Evolutionary conservation across 1,140 invertebrate species (phyloP).

Genomic region (Eriosoma lanigerum): DNA sequence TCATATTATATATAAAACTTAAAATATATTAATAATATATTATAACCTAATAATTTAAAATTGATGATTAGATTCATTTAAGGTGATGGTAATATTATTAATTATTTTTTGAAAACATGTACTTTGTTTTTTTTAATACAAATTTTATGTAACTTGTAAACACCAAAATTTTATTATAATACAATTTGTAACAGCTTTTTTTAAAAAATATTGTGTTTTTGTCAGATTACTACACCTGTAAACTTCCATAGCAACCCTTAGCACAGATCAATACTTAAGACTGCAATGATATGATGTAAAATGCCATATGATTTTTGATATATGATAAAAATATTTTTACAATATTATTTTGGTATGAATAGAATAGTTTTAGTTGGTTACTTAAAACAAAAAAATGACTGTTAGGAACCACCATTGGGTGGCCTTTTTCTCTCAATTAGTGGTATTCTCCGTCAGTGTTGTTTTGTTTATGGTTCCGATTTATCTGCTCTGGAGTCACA

Average conservation of each 20-base stretch:
- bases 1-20: not conserved
- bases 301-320: too few relatives aligned
- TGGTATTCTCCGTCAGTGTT: not conserved
- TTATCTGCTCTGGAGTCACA: conserved; percentile 35
- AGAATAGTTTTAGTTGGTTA: not conserved
- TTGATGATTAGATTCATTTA: conserved; percentile 2
- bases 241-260: conserved; percentile 38
- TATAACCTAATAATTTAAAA: not conserved
- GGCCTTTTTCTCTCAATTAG: conserved; percentile 8
- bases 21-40: not conserved
- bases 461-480: conserved; percentile 37
- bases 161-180: conserved; percentile 41
- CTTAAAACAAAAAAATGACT: conserved; percentile 30
- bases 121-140: conserved; percentile 18
- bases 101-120: conserved; percentile 10
- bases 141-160: conserved; percentile 44
- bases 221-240: not conserved
- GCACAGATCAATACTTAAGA: conserved; percentile 15
- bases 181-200: conserved; percentile 26
- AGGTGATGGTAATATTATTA: conserved; percentile 42
- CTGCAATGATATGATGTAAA: too few relatives aligned
- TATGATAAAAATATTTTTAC: too few relatives aligned
- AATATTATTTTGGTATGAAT: not conserved
- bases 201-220: conserved; percentile 7
- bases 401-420: conserved; percentile 2